Evolutionary conservation across 1,140 invertebrate genomes (phyloP).

Genomic region (Daktulosphaira vitifoliae): DNA sequence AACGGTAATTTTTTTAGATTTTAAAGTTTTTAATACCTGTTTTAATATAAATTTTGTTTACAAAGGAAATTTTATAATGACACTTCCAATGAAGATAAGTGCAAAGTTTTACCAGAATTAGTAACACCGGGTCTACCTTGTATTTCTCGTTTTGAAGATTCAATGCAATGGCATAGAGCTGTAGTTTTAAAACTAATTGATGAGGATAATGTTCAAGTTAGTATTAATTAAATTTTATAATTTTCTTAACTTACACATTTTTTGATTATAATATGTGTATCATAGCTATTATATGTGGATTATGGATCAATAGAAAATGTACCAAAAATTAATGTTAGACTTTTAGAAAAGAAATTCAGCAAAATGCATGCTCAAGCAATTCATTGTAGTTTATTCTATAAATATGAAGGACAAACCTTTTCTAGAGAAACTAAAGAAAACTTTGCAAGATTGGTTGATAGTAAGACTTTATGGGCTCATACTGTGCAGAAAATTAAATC

Average conservation of each 20-base stretch:
- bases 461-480: background rate
- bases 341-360: background rate
- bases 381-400: background rate
- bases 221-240: too few species aligned
- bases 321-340: background rate
- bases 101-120: background rate
- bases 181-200: background rate
- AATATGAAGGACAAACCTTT: background rate
- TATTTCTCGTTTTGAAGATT: background rate
- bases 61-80: background rate
- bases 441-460: background rate
- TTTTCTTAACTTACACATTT: too few species aligned
- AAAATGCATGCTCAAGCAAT: background rate
- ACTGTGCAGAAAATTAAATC: too few species aligned
- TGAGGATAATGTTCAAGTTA: background rate
- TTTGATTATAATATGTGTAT: too few species aligned
- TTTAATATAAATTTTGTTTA: too few species aligned
- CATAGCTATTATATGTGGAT: conserved; percentile 13
- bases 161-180: background rate
- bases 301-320: conserved; percentile 7
- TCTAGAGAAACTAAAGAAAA: background rate
- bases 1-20: too few species aligned
- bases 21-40: too few species aligned
- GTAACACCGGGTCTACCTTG: background rate
- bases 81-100: background rate